These are phyloP conservation scores for Scomber scombrus DNA, from an alignment of 2,113 vertebrate genomes.

Conservation along the genomic window DNA sequence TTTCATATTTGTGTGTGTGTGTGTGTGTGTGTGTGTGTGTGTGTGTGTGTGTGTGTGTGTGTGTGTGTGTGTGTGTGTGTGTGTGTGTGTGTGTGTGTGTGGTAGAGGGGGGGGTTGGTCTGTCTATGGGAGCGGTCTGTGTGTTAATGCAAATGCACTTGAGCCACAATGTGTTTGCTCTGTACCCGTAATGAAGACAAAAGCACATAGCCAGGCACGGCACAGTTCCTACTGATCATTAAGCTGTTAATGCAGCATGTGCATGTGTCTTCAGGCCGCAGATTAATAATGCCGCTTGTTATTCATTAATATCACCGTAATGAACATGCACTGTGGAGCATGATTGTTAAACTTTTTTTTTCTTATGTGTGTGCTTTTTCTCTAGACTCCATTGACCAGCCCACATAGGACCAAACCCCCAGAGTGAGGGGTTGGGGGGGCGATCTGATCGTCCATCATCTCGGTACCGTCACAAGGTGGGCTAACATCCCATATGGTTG, in stretches of 20 bases:
- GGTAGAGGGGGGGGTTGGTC: neutral
- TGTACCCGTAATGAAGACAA: slow-evolving; percentile 66
- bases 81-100: neutral
- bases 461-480: slow-evolving; percentile 78
- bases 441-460: slow-evolving; percentile 77
- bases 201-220: slow-evolving; percentile 30
- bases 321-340: slow-evolving; percentile 57
- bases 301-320: slow-evolving; percentile 68
- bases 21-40: neutral
- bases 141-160: slow-evolving; percentile 51
- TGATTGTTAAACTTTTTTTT: slow-evolving; percentile 62
- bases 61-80: neutral
- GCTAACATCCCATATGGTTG: slow-evolving; percentile 78
- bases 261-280: slow-evolving; percentile 68
- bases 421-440: slow-evolving; percentile 42
- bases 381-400: slow-evolving; percentile 68
- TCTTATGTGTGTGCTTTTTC: neutral
- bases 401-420: slow-evolving; percentile 58
- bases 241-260: slow-evolving; percentile 70
- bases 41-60: slow-evolving; percentile 20
- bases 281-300: slow-evolving; percentile 77
- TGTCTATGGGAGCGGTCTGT: slow-evolving; percentile 31
- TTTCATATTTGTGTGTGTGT: slow-evolving; percentile 18
- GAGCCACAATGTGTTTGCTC: slow-evolving; percentile 31
- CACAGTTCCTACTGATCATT: slow-evolving; percentile 69